Conservation (phyloP, 2,797 vertebrate species). For the Kryptopterus vitreolus region DNA sequence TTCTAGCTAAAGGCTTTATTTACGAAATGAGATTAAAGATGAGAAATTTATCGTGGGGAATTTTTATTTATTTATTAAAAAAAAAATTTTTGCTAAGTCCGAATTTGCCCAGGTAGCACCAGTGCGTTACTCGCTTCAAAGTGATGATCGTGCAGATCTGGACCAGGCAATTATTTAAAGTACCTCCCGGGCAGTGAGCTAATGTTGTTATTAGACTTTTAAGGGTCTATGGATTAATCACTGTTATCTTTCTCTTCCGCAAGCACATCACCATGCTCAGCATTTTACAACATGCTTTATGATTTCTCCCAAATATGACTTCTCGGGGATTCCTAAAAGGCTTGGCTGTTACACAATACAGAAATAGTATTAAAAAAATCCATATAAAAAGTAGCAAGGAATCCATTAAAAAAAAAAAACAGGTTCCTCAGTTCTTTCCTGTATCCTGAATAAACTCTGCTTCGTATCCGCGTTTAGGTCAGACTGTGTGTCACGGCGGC, state of each 20-base stretch:
- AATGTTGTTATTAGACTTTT: constrained; percentile 81
- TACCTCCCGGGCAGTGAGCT: constrained; percentile 78
- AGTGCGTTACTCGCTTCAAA: constrained; percentile 79
- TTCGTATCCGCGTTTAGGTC: constrained; percentile 72
- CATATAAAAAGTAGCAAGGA: too few species aligned
- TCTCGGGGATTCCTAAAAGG: background rate
- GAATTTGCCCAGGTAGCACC: constrained; percentile 60
- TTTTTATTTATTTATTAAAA: too few species aligned
- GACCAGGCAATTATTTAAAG: constrained; percentile 93
- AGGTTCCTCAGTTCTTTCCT: background rate
- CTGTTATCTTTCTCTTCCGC: constrained; percentile 47
- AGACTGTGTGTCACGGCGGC: constrained; percentile 84
- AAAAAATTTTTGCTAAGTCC: constrained; percentile 62
- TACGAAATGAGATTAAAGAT: too few species aligned
- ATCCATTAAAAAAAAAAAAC: too few species aligned
- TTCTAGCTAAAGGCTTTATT: too few species aligned
- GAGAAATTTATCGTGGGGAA: constrained; percentile 43
- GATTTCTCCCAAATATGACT: constrained; percentile 7
- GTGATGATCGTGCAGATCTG: constrained; percentile 86
- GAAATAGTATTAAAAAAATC: too few species aligned
- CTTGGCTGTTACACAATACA: background rate
- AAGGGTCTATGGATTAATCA: constrained; percentile 79
- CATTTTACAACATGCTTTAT: constrained; percentile 33
- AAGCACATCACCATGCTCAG: constrained; percentile 25
- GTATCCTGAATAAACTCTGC: background rate